Conservation (phyloP, 1,140 invertebrate species). For the Drosophila mojavensis region DNA sequence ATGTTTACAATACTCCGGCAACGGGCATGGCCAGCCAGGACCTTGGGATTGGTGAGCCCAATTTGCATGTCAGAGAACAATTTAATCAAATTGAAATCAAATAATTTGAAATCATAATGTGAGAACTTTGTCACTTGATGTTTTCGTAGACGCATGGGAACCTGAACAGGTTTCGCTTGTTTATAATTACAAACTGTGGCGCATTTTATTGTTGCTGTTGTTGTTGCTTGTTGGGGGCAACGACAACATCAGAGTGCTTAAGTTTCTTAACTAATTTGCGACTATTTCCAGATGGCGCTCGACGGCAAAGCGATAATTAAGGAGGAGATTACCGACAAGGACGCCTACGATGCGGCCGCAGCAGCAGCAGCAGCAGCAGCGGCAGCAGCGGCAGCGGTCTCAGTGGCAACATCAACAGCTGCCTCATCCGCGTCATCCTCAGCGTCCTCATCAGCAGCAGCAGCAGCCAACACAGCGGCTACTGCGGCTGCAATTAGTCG, state of each 20-base stretch:
- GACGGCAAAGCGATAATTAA: conserved; percentile 84
- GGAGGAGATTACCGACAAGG: conserved; percentile 84
- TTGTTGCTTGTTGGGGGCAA: background rate
- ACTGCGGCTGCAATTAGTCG: conserved; percentile 75
- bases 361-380: conserved; percentile 57
- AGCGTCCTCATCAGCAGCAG: conserved; percentile 40
- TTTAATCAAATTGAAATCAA: conserved; percentile 83
- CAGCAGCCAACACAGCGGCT: conserved; percentile 41
- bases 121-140: conserved; percentile 82
- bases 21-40: conserved; percentile 24
- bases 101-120: conserved; percentile 83
- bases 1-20: background rate
- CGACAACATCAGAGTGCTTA: conserved; percentile 8
- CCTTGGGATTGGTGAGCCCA: conserved; percentile 55
- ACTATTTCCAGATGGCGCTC: conserved; percentile 82
- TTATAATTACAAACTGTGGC: conserved; percentile 44
- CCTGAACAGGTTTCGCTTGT: conserved; percentile 40
- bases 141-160: conserved; percentile 69
- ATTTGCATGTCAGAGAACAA: conserved; percentile 82
- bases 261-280: conserved; percentile 62
- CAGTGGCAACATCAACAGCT: conserved; percentile 55
- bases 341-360: conserved; percentile 78
- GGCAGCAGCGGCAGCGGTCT: conserved; percentile 45
- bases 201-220: background rate
- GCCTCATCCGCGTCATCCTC: conserved; percentile 51